These are phyloP conservation scores for Phylloscopus whistleri DNA, from an alignment of 2,113 vertebrate genomes.

Conservation along the genomic window DNA sequence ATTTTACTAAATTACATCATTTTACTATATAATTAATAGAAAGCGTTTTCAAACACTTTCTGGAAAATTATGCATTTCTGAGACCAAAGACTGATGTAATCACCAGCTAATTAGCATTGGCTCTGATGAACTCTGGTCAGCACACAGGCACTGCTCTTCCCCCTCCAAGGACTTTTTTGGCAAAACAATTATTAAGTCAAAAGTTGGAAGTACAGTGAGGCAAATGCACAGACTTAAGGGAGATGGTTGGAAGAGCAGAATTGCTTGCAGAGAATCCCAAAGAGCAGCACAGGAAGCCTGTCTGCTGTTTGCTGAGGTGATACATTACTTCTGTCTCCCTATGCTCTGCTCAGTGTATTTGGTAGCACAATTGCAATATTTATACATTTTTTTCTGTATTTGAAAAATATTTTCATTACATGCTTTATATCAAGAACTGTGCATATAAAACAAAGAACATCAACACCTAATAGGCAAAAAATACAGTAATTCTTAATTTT, in stretches of 20 bases:
- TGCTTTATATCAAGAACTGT: background rate
- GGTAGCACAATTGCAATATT: background rate
- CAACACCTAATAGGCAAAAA: background rate
- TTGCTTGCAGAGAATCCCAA: background rate
- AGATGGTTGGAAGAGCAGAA: background rate
- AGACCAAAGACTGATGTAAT: slow-evolving; percentile 31
- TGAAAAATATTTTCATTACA: background rate
- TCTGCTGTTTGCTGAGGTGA: background rate
- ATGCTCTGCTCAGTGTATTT: background rate
- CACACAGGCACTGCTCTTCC: background rate
- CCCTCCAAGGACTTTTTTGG: background rate
- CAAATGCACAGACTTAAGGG: background rate
- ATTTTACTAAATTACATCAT: slow-evolving; percentile 42
- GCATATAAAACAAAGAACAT: background rate
- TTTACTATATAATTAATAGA: slow-evolving; percentile 52
- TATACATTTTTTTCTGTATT: background rate
- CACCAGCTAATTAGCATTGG: slow-evolving; percentile 12
- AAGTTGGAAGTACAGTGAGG: background rate
- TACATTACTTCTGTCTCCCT: background rate
- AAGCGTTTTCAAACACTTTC: slow-evolving; percentile 23
- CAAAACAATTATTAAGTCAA: background rate
- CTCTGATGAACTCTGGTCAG: background rate
- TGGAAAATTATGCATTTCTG: slow-evolving; percentile 26
- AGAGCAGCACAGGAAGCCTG: background rate
- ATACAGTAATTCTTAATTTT: background rate